Evolutionary conservation across 2,888 invertebrate species (phyloP).

Genomic region (Agrochola lota): DNA sequence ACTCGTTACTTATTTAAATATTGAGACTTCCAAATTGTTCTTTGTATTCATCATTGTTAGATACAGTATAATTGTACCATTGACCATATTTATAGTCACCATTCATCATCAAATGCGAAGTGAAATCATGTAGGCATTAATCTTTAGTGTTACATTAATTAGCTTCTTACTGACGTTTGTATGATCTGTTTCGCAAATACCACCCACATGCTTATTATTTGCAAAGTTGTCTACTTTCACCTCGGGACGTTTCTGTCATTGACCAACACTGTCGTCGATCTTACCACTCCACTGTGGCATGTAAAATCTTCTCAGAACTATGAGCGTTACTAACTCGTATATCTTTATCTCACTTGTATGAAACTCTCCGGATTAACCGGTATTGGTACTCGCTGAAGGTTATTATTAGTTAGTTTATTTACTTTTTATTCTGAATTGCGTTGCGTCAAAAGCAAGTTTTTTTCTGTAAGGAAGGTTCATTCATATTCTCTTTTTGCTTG

Average conservation of each 20-base stretch:
- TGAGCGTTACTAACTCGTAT: conserved; percentile 26
- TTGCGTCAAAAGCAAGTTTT: conserved; percentile 50
- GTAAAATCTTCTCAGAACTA: conserved; percentile 33
- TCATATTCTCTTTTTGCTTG: conserved; percentile 52
- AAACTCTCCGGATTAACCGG: conserved; percentile 54
- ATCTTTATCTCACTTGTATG: conserved; percentile 21
- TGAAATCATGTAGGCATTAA: conserved; percentile 63
- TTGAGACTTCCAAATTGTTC: conserved; percentile 24
- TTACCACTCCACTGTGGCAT: conserved; percentile 21
- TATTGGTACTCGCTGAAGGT: conserved; percentile 44
- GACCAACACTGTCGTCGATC: conserved; percentile 65
- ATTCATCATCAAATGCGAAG: conserved; percentile 54
- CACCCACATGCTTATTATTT: conserved; percentile 79
- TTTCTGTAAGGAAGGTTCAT: conserved; percentile 50
- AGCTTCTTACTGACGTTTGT: conserved; percentile 72
- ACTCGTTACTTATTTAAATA: conserved; percentile 47
- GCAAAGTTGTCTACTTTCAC: conserved; percentile 80
- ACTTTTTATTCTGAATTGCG: conserved; percentile 38
- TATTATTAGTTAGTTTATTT: conserved; percentile 44
- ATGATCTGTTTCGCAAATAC: conserved; percentile 78
- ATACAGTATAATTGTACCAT: conserved; percentile 38
- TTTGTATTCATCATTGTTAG: conserved; percentile 47
- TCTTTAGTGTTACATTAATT: conserved; percentile 68
- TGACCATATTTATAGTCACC: conserved; percentile 34
- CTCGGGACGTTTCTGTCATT: conserved; percentile 68